Evolutionary conservation across 2,797 vertebrate species (phyloP), one percentile per base, ranked within the genome.

Genomic region (Miichthys miiuy): DNA sequence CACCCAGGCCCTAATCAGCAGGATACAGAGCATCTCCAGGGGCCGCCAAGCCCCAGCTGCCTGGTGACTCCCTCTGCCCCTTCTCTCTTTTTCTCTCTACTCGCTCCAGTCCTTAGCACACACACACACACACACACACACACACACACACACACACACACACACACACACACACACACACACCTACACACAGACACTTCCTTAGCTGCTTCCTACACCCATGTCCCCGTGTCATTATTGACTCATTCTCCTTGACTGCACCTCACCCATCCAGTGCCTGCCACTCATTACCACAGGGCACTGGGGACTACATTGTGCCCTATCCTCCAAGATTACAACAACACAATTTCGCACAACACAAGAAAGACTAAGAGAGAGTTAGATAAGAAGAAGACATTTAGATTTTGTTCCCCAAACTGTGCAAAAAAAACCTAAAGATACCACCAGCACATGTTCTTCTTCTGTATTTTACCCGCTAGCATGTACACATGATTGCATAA

Each of bases 1-100:
- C 86, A 86, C 85, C 80, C 83, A 85, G 84, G 89, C 92, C 88
- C 91, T 94, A 94, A 95, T 95, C 95, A 95, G 91, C 91, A 95
- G 92, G 93, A 95, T 95, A 73, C 93, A 94, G 91, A 89, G 80
- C 61, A 85, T 92, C 94, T 93, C 93, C 60, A 81, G 90, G 82
- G 92, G 85, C 79, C 83, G 81, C 83, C 46, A 80, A 84, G 92
- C 86, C 91, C 85, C 91, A 94, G 93, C 92, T 94, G 94, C 90
- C 84, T 84, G 86, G 77, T 89, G 89, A 85, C 85, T 91, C 88
- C 79, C 80, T 88, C 62, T 81, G 78, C 81, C 77, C 80, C 71
- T 81, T 83, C 77, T 64, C 83, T 77, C 70, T 65, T 69, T 89
- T 41, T 87, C 77, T 75, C 79, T 79, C 70, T 47, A 72, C 79